Evolutionary conservation across 2,888 invertebrate species (phyloP).

Genomic region (Cylindroiulus punctatus): DNA sequence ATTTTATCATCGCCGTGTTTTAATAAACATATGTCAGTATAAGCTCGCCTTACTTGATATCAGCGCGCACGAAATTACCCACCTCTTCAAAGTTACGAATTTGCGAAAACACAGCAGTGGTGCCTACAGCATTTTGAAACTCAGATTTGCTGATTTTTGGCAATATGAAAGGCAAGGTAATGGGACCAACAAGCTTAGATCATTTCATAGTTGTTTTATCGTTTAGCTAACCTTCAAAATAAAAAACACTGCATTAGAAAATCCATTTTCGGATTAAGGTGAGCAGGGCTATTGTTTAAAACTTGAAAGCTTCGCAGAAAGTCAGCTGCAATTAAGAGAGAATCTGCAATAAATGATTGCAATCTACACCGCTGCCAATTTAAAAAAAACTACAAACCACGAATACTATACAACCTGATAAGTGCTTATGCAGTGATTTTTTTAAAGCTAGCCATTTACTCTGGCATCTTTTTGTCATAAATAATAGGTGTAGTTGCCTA

Average conservation of each 20-base stretch:
- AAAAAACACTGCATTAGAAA: neutral
- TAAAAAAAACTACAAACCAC: too few relatives aligned
- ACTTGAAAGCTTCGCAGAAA: neutral
- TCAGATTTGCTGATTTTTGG: neutral
- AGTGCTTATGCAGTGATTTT: too few relatives aligned
- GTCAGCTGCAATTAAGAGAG: neutral
- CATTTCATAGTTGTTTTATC: neutral
- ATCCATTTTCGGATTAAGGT: neutral
- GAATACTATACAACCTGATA: too few relatives aligned
- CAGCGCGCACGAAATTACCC: neutral
- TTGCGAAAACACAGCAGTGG: neutral
- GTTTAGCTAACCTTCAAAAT: neutral
- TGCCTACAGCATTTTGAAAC: neutral
- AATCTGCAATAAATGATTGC: neutral
- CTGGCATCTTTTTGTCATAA: too few relatives aligned
- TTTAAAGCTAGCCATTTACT: too few relatives aligned
- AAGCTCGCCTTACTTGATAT: neutral
- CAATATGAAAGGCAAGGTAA: neutral
- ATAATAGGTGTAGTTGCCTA: too few relatives aligned
- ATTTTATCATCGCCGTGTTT: slow-evolving; percentile 4
- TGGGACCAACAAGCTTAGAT: too few relatives aligned
- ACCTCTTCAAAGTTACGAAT: neutral
- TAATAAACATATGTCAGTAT: slow-evolving; percentile 17
- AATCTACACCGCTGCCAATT: too few relatives aligned
- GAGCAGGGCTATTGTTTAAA: neutral